Base-by-base conservation (phyloP, 2,113 vertebrate species). In the Osmerus eperlanus region DNA sequence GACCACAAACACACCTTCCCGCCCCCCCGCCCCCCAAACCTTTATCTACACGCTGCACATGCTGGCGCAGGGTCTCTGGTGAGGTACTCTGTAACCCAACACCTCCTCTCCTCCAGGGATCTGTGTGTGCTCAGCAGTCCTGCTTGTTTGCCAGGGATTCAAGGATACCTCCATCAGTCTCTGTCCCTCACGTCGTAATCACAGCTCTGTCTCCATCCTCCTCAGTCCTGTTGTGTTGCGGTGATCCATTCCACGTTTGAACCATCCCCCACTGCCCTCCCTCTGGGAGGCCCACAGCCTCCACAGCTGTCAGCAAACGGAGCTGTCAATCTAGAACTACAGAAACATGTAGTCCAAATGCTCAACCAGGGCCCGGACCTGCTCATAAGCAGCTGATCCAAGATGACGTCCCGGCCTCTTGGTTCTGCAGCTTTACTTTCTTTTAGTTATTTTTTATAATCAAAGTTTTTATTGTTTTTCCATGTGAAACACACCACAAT, bases 31-130 rank as follows among this genome's bases (percentile, higher is more conserved):
- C 3, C 32, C 32, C 25, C 3, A 21, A 78, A 67, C 82, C 79
- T 86, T 90, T 88, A 90, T 86, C 86, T 81, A 71, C 73, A 14
- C 73, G 61, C 80, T 73, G 74, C 86, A 90, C 73, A 65, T 62
- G 47, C 68, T 72, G 75, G 67, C 70, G 66, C 59, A 71, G 67
- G 58, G 75, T 67, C 68, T 71, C 63, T 68, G 12, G 64, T 78
- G 63, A 28, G 28, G 19, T 36, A 54, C 61, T 29, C 16, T 66
- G 58, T 69, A 83, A 83, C 70, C 71, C 14, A 80, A 87, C 78
- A 73, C 53, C 58, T 67, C 4, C 67, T 52, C 61, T 29, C 16
- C 66, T 54, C 52, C 16, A 9, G 47, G 58, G 16, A 15, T 29
- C 47, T 15, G 4, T 21, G 53, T 59, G 29, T 29, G 53, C 64